Percentiles rank a stretch among this genome's conserved stretches.
Conservation (phyloP, 1,140 invertebrate genomes). For the Solenopsis fugax region DNA sequence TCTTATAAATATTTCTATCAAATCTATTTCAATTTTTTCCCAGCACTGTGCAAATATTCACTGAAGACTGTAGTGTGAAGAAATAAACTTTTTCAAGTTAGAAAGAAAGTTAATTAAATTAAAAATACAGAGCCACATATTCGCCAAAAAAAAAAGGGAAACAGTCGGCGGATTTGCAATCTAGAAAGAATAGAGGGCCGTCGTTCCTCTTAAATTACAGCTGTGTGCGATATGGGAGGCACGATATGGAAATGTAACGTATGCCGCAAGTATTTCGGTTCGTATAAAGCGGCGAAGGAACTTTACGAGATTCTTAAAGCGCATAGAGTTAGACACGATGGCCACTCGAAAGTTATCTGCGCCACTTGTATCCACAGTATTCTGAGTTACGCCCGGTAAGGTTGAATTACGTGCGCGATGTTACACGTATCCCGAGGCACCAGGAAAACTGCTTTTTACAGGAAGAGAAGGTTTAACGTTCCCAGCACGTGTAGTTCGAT, state of each 20-base stretch:
- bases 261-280: background rate
- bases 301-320: conserved; percentile 41
- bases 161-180: background rate
- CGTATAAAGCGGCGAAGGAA: conserved; percentile 13
- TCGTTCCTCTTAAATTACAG: background rate
- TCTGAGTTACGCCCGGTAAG: conserved; percentile 36
- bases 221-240: background rate
- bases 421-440: conserved; percentile 3
- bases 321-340: background rate
- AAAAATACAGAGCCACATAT: background rate
- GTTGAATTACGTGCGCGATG: conserved; percentile 34
- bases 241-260: background rate
- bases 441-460: background rate
- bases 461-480: conserved; percentile 19
- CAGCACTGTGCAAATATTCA: background rate
- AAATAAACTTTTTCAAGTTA: background rate
- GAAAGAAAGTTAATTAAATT: background rate
- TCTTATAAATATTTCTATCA: too few relatives aligned
- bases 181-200: background rate
- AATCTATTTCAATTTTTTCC: too few relatives aligned
- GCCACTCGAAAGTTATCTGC: conserved; percentile 48
- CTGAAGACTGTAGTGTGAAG: background rate
- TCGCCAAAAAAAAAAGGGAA: too few relatives aligned
- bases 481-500: conserved; percentile 12
- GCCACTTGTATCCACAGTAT: conserved; percentile 18